These are phyloP conservation scores for Ceuthmochares aereus DNA, from an alignment of 2,113 vertebrate species.

Conservation along the genomic window DNA sequence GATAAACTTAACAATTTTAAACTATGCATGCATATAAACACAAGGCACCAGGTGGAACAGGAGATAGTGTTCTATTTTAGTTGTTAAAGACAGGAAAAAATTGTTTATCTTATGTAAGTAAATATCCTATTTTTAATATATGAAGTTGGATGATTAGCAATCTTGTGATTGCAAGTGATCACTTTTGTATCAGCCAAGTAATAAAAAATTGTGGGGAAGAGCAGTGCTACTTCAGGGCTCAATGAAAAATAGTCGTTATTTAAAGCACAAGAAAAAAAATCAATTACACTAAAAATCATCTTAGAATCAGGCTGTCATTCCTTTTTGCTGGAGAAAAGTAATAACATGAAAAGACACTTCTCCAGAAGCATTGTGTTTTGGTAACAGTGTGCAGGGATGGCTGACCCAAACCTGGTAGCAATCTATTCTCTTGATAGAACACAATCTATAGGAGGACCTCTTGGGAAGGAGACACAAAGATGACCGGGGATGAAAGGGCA, in stretches of 20 bases:
- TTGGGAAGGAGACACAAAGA: not conserved
- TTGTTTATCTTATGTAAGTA: not conserved
- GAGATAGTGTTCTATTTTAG: not conserved
- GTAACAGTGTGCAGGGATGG: not conserved
- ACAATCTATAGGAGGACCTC: not conserved
- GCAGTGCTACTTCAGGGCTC: not conserved
- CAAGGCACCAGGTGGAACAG: not conserved
- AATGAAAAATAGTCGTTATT: not conserved
- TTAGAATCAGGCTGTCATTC: not conserved
- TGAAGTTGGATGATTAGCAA: not conserved
- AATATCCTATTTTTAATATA: constrained; percentile 5
- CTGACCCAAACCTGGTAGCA: not conserved
- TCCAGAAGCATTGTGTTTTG: not conserved
- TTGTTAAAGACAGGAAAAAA: not conserved
- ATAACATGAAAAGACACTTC: not conserved
- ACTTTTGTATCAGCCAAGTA: not conserved
- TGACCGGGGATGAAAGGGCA: not conserved
- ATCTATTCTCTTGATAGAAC: not conserved
- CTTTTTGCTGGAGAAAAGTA: not conserved
- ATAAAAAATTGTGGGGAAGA: not conserved
- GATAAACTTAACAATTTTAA: not conserved
- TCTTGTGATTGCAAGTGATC: not conserved
- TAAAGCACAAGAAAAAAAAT: not conserved
- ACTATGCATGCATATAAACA: not conserved
- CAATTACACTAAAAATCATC: not conserved